Percentiles rank a stretch among this genome's conserved stretches.
Conservation (phyloP, 2,888 invertebrate genomes). For the Unio pictorum region DNA sequence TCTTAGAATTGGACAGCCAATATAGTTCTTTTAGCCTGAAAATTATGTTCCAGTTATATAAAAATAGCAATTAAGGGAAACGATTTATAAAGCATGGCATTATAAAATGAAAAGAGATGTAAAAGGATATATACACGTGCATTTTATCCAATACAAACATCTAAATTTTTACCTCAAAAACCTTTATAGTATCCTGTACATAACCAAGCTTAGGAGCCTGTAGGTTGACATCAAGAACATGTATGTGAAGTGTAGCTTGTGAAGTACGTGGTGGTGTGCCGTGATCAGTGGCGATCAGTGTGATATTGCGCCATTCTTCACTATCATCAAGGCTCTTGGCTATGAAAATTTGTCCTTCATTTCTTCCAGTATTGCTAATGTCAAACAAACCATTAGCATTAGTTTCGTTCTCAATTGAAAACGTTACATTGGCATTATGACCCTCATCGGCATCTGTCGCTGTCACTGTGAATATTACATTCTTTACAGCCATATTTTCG, state of each 20-base stretch:
- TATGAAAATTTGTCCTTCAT: conserved; percentile 72
- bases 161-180: conserved; percentile 8
- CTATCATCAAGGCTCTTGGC: conserved; percentile 88
- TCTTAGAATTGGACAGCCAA: too few relatives aligned
- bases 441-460: conserved; percentile 17
- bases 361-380: conserved; percentile 6
- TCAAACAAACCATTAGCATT: background rate
- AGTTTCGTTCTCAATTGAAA: background rate
- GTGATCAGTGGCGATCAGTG: conserved; percentile 91
- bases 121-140: too few relatives aligned
- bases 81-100: too few relatives aligned
- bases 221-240: conserved; percentile 29
- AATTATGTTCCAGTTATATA: conserved; percentile 7
- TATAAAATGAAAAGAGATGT: too few relatives aligned
- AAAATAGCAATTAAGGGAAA: too few relatives aligned
- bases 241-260: conserved; percentile 15
- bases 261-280: conserved; percentile 78
- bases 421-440: conserved; percentile 3
- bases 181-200: background rate
- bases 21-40: conserved; percentile 3
- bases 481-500: conserved; percentile 5
- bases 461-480: conserved; percentile 2
- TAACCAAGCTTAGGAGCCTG: conserved; percentile 15
- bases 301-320: conserved; percentile 85
- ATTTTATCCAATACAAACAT: too few relatives aligned